Percentiles rank a stretch among this genome's conserved stretches.
These are phyloP conservation scores for Oncorhynchus tshawytscha DNA, from an alignment of 2,113 vertebrate genomes.

Conservation along the genomic window DNA sequence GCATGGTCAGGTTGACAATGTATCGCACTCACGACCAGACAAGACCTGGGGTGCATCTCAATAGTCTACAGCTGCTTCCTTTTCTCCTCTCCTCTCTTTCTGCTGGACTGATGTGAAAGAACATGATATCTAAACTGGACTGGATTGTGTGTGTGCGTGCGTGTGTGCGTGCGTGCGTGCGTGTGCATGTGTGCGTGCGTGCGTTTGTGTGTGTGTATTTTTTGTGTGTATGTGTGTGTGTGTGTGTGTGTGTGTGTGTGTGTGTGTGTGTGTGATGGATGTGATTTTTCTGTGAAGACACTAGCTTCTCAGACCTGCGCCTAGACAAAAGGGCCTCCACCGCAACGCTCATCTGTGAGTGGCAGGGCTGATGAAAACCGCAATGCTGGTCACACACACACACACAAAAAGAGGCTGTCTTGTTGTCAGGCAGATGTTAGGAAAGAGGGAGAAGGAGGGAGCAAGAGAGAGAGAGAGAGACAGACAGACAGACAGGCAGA, in stretches of 20 bases:
- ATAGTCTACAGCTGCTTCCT: background rate
- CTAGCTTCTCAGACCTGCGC: constrained; percentile 14
- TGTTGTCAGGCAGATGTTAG: constrained; percentile 77
- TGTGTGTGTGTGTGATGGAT: background rate
- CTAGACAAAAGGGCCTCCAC: constrained; percentile 21
- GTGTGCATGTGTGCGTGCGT: too few species aligned
- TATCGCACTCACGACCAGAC: too few species aligned
- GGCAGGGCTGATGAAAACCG: background rate
- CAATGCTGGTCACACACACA: background rate
- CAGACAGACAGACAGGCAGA: too few species aligned
- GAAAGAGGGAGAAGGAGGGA: constrained; percentile 17
- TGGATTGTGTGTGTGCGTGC: background rate
- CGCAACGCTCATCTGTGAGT: too few species aligned
- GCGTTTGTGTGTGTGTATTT: too few species aligned
- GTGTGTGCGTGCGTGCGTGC: background rate
- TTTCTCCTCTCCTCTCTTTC: background rate
- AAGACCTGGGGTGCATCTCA: background rate
- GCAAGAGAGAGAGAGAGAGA: constrained; percentile 6
- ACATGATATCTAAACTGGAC: background rate
- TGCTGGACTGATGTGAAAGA: background rate
- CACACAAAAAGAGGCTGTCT: constrained; percentile 49
- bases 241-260: too few species aligned
- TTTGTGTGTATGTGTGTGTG: too few species aligned
- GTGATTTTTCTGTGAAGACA: background rate
- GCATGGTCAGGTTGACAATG: constrained; percentile 22